Evolutionary conservation across 2,797 vertebrate species (phyloP), one percentile per base, ranked within the genome.

Genomic region (Epinephelus coioides): DNA sequence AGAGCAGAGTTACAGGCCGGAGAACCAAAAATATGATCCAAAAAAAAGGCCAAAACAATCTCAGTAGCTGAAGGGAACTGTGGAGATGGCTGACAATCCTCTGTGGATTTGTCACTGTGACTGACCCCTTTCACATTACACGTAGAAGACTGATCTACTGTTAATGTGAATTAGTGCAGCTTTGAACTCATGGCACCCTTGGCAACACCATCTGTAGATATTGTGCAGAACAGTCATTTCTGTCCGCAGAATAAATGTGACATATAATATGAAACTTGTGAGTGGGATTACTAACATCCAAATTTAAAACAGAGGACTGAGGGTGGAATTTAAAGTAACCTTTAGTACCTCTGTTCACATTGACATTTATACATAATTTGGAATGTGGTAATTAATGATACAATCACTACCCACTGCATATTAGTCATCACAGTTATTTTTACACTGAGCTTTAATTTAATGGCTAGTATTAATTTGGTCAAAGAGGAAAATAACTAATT

Each of bases 391-490:
- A 76, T 76, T 63, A 50, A 7, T 27, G 0, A 59, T 68, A 18
- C 30, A 56, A 55, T 14, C 25, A 17, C 13, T 46, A 44, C 40
- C 10, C 21, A n/a, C 50, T 56, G 27, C 4, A 19, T 65, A 46
- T 73, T 54, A 3, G 0, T 71, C 46, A 71, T 59, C 46, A 40
- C 19, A 43, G 47, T 19, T 77, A 61, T 80, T 78, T 71, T 76
- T 38, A 61, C 53, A 50, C 13, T 13, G 19, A 55, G 40, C 63
- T 71, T 75, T 71, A 5, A 34, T 51, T 56, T 65, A 11, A 44
- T 50, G 13, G 21, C 18, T 19, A 50, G 13, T 27, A 51, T 74
- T 79, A 3, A 79, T 84, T 78, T 64, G 21, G 30, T 64, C 55
- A 51, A 21, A n/a, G 19, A n/a, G 34, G 44, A 54, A 80, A 69